These are phyloP conservation scores for Drosophila tsacasi DNA, from an alignment of 1,140 invertebrate species.

Conservation along the genomic window DNA sequence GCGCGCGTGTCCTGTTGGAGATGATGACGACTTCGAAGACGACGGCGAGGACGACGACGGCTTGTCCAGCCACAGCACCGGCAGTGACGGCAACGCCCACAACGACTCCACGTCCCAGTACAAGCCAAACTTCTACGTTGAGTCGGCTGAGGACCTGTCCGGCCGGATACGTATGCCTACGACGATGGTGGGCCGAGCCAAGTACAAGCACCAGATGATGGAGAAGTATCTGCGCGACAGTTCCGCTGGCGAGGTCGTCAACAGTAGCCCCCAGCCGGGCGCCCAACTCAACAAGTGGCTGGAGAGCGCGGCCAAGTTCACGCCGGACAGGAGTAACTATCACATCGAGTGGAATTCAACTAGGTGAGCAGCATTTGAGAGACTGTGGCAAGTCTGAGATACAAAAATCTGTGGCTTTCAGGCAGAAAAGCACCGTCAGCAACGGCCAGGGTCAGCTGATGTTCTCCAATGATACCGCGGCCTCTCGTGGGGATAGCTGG, in stretches of 20 bases:
- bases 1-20: slow-evolving; percentile 42
- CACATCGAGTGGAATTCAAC: slow-evolving; percentile 87
- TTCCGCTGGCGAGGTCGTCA: slow-evolving; percentile 10
- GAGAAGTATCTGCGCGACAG: slow-evolving; percentile 86
- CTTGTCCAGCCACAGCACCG: slow-evolving; percentile 69
- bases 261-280: neutral
- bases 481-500: slow-evolving; percentile 52
- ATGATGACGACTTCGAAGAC: slow-evolving; percentile 52
- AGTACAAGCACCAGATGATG: slow-evolving; percentile 87
- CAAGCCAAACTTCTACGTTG: slow-evolving; percentile 68
- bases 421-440: slow-evolving; percentile 51
- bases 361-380: slow-evolving; percentile 54
- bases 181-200: slow-evolving; percentile 50
- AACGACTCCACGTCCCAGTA: slow-evolving; percentile 43
- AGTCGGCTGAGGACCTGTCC: slow-evolving; percentile 17
- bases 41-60: slow-evolving; percentile 67
- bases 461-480: slow-evolving; percentile 58
- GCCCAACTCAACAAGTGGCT: slow-evolving; percentile 88
- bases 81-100: slow-evolving; percentile 70
- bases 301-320: slow-evolving; percentile 89
- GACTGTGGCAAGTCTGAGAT: too few relatives aligned
- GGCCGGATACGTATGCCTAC: slow-evolving; percentile 54
- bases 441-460: slow-evolving; percentile 40
- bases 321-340: slow-evolving; percentile 89
- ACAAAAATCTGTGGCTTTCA: neutral